A percentile compares a stretch with the other conserved stretches of the same genome.
Conservation (phyloP, 2,888 invertebrate genomes). For the Drosophila paracracens region DNA sequence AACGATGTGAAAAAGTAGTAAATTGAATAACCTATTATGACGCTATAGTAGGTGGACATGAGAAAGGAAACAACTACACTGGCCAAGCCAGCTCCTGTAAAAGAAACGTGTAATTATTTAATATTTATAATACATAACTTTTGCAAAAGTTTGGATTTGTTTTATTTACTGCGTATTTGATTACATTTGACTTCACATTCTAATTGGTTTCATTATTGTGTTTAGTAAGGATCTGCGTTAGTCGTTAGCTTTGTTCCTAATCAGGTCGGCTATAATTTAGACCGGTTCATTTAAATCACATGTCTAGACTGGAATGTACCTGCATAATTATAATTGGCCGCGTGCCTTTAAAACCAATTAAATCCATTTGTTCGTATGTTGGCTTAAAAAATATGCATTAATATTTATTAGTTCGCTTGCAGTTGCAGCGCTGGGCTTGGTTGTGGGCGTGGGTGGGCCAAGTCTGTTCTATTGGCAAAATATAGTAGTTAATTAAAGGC, state of each 20-base stretch:
- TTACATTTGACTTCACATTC: background rate
- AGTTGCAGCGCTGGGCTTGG: conserved; percentile 15
- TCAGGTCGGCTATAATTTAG: conserved; percentile 41
- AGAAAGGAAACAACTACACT: conserved; percentile 97
- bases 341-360: conserved; percentile 44
- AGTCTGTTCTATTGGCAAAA: conserved; percentile 54
- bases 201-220: background rate
- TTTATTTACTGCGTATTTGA: background rate
- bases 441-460: conserved; percentile 40
- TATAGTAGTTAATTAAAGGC: conserved; percentile 59
- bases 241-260: conserved; percentile 28
- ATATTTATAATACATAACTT: background rate
- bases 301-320: conserved; percentile 69
- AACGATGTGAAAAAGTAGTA: conserved; percentile 97
- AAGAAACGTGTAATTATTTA: background rate
- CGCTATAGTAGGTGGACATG: conserved; percentile 97
- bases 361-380: conserved; percentile 37
- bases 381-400: conserved; percentile 59
- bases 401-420: conserved; percentile 68
- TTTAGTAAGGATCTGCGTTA: conserved; percentile 14
- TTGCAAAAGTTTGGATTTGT: background rate
- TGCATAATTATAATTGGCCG: conserved; percentile 67
- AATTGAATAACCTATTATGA: conserved; percentile 97
- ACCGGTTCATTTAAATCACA: conserved; percentile 58
- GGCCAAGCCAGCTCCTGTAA: conserved; percentile 95